Base-by-base conservation (phyloP, 2,797 vertebrate species). In the Cryptoblepharus egeriae region DNA sequence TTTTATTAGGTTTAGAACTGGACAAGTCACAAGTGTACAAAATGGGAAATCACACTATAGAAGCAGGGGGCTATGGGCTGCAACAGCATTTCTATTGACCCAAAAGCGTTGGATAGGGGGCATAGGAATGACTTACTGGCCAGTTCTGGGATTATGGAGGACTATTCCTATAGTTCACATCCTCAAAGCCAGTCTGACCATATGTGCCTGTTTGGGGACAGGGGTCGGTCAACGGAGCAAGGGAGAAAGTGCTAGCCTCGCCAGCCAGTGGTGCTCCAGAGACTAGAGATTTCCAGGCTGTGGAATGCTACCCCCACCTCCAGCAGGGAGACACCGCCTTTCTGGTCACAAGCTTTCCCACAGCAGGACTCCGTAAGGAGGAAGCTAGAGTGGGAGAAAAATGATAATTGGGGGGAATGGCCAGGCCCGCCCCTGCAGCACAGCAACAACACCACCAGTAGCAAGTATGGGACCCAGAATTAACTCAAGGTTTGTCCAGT, bases 1-100 rank as follows among this genome's bases (percentile, higher is more conserved):
- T 97, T 68, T 98, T 98, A 97, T 96, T 97, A 94, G 96, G 93
- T 93, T 95, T 92, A 91, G 94, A 96, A 96, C 95, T 96, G 95
- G 95, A 98, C 96, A 80, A 95, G 94, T 96, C 96, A 97, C 96
- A 96, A 92, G 87, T 96, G 92, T 96, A 96, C 95, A 96, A 97
- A 97, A 96, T 94, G 92, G 77, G 94, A 95, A 94, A 96, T 93
- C 94, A 96, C 95, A 96, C 95, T 95, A 95, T 93, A 93, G 95
- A 93, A 96, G 95, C 94, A 87, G 92, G 91, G 90, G 87, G 88
- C 0, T 86, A 92, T 89, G 93, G 92, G 55, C 86, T 71, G 84
- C 89, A 89, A 91, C 88, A 93, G 90, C 92, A 85, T 89, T 92
- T 91, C 91, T 88, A 92, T 3, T 76, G 68, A 90, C 93, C 90